phyloP scores from a whole-genome alignment of 2,888 invertebrate genomes.

The Apodemia duryi region DNA sequence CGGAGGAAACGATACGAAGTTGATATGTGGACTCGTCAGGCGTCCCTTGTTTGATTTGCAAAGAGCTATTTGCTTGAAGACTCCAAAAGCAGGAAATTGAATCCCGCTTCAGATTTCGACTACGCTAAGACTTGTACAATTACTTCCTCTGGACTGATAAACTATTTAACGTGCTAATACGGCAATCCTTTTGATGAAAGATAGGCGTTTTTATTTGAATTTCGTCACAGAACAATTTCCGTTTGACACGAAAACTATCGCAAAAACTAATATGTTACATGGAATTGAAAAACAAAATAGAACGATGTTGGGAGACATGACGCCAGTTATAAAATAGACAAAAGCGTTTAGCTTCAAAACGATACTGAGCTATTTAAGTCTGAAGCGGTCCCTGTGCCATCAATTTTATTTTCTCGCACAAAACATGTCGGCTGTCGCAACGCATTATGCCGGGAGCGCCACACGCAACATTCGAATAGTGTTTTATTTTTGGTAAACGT shows the following conservation, averaged over 20 bases:
- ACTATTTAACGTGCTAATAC: constrained; percentile 47
- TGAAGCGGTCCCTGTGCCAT: constrained; percentile 62
- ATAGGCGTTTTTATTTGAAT: constrained; percentile 37
- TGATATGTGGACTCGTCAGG: constrained; percentile 75
- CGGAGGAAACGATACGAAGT: constrained; percentile 74
- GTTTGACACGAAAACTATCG: constrained; percentile 42
- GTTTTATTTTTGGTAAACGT: constrained; percentile 71
- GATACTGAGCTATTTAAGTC: constrained; percentile 73
- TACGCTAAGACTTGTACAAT: constrained; percentile 67
- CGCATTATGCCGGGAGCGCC: constrained; percentile 70
- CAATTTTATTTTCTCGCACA: constrained; percentile 79
- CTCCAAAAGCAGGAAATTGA: constrained; percentile 70
- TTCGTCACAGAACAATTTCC: constrained; percentile 59
- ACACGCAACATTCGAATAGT: constrained; percentile 70
- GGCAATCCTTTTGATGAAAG: constrained; percentile 50
- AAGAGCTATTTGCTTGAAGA: constrained; percentile 75
- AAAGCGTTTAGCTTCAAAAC: constrained; percentile 70
- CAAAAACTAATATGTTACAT: constrained; percentile 67
- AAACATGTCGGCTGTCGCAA: constrained; percentile 77
- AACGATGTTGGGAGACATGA: constrained; percentile 48
- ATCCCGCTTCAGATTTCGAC: constrained; percentile 51
- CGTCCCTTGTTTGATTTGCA: constrained; percentile 76
- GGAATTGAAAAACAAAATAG: constrained; percentile 53
- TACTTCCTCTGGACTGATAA: constrained; percentile 59
- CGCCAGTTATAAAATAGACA: constrained; percentile 73